Percentiles rank a stretch among this genome's conserved stretches.
Evolutionary conservation across 2,797 vertebrate genomes (phyloP).

Genomic region (Brachyrhaphis roseni): DNA sequence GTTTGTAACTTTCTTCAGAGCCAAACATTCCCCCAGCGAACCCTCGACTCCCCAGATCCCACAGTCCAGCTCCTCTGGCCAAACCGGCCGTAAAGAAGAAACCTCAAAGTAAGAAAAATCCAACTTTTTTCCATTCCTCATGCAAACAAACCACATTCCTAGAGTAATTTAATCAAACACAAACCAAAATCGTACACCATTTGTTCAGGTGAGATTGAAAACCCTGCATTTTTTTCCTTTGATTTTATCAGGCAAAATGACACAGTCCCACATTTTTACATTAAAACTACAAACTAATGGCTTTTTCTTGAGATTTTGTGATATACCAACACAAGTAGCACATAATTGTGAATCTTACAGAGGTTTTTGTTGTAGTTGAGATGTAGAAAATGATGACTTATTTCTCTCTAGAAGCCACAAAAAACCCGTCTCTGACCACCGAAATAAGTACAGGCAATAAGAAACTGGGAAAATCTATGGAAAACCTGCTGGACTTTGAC

Average conservation of each 20-base stretch:
- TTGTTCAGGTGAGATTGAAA: not conserved
- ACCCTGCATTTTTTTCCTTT: not conserved
- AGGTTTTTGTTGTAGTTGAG: not conserved
- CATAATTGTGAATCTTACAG: not conserved
- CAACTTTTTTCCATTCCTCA: not conserved
- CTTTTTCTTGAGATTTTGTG: not conserved
- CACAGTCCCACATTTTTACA: not conserved
- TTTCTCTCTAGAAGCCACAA: slow-evolving; percentile 21
- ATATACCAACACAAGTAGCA: not conserved
- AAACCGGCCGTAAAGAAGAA: slow-evolving; percentile 49
- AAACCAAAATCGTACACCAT: not conserved
- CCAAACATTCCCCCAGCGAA: accelerated
- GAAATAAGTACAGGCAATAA: not conserved
- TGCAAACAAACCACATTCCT: not conserved
- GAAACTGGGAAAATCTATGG: slow-evolving; percentile 22
- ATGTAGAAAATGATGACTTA: not conserved
- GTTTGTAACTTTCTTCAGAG: slow-evolving; percentile 12
- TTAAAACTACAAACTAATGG: not conserved
- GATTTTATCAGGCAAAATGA: not conserved
- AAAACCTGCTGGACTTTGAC: not conserved
- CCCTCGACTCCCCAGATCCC: slow-evolving; percentile 6
- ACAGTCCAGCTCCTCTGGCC: slow-evolving; percentile 34
- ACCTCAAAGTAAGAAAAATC: slow-evolving; percentile 31
- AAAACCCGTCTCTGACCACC: slow-evolving; percentile 16
- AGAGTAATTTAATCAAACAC: not conserved